These are phyloP conservation scores for roundworm (Caenorhabditis elegans) DNA, from an alignment of 1,140 invertebrate genomes.

Conservation along the genomic window DNA sequence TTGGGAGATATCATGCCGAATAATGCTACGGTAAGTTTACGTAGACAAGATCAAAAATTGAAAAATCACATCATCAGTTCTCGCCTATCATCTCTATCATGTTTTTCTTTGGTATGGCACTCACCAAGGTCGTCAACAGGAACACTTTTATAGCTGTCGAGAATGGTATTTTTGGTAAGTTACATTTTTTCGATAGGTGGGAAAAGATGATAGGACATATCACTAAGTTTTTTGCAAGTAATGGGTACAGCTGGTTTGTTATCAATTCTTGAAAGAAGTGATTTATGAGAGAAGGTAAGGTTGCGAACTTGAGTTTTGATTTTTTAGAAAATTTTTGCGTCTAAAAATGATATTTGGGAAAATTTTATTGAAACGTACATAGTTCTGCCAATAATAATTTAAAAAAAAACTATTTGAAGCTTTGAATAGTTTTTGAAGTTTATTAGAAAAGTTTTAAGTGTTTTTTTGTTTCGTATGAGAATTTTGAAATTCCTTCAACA, in stretches of 20 bases:
- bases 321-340: no score
- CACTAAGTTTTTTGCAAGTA: not conserved
- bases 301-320: no score
- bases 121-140: conserved; percentile 42
- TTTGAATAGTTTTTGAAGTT: no score
- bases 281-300: no score
- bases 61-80: not conserved
- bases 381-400: no score
- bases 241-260: not conserved
- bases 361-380: no score
- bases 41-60: not conserved
- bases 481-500: no score
- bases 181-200: not conserved
- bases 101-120: conserved; percentile 44
- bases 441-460: no score
- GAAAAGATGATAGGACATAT: not conserved
- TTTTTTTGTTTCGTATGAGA: no score
- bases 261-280: no score
- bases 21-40: conserved; percentile 35
- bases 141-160: conserved; percentile 39
- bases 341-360: no score
- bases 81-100: conserved; percentile 32
- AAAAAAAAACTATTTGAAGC: no score
- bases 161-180: conserved; percentile 44
- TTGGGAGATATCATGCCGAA: conserved; percentile 44